phyloP scores from a whole-genome alignment of 1,140 invertebrate species.

The Megalopta genalis region DNA sequence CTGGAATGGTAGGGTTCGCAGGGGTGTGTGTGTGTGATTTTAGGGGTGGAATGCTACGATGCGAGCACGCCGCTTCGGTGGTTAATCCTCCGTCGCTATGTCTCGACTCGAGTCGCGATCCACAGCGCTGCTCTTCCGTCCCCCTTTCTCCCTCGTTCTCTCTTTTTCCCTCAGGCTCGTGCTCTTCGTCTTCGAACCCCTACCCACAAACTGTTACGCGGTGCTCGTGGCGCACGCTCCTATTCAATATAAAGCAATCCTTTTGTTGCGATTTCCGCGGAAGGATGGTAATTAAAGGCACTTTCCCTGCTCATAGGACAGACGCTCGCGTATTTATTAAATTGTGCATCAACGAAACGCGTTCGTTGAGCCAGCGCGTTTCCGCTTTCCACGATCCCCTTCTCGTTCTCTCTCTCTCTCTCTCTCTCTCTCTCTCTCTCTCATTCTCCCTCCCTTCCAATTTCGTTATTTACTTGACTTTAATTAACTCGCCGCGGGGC shows the following conservation, averaged over 20 bases:
- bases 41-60: slow-evolving; percentile 54
- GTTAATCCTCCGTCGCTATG: slow-evolving; percentile 61
- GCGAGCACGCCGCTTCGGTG: slow-evolving; percentile 55
- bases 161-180: not conserved
- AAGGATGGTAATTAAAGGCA: slow-evolving; percentile 36
- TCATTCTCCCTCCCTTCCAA: not conserved
- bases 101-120: slow-evolving; percentile 47
- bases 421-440: too few relatives aligned
- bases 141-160: too few relatives aligned
- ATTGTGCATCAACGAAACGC: slow-evolving; percentile 7
- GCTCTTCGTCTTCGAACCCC: not conserved
- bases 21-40: slow-evolving; percentile 64
- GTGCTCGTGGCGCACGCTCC: not conserved
- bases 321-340: slow-evolving; percentile 26
- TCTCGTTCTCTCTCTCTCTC: too few relatives aligned
- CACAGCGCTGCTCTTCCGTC: not conserved
- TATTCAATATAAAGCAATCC: slow-evolving; percentile 8
- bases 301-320: not conserved
- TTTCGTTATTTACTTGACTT: slow-evolving; percentile 9
- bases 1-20: slow-evolving; percentile 49
- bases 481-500: slow-evolving; percentile 27
- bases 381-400: too few relatives aligned
- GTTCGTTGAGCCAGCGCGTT: not conserved
- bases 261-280: slow-evolving; percentile 2
- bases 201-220: not conserved